These are phyloP conservation scores for Siderastrea radians DNA, from an alignment of 92 coral and sea anemone genomes.

Conservation along the genomic window DNA sequence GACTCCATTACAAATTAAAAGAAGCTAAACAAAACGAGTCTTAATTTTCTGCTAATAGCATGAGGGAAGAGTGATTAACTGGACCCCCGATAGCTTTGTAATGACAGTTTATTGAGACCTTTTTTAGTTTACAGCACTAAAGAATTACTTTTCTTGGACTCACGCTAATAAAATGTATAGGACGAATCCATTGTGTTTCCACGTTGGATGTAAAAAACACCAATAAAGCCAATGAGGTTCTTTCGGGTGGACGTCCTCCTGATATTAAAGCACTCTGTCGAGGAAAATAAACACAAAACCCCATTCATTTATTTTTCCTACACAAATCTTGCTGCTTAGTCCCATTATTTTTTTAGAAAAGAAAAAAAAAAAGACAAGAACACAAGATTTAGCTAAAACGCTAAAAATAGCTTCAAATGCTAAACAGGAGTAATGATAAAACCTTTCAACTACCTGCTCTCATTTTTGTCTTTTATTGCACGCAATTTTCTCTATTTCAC, in stretches of 20 bases:
- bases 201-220: slow-evolving; percentile 8
- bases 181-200: slow-evolving; percentile 7
- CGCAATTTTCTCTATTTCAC: slow-evolving; percentile 11
- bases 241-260: not conserved
- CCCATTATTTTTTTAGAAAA: not conserved
- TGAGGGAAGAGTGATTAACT: slow-evolving; percentile 41
- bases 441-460: not conserved
- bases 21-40: slow-evolving; percentile 40
- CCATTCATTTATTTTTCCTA: not conserved
- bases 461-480: not conserved
- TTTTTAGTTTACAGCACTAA: slow-evolving; percentile 29
- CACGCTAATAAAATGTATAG: slow-evolving; percentile 16
- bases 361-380: too few relatives aligned
- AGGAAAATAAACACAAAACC: slow-evolving; percentile 22
- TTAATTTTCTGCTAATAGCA: slow-evolving; percentile 41
- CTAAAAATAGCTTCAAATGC: not conserved
- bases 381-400: not conserved
- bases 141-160: slow-evolving; percentile 25
- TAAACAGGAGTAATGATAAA: not conserved
- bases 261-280: slow-evolving; percentile 19
- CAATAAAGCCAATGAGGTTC: not conserved
- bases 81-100: slow-evolving; percentile 48
- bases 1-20: slow-evolving; percentile 37
- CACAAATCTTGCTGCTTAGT: not conserved
- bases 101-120: slow-evolving; percentile 35